A percentile compares a stretch with the other conserved stretches of the same genome.
Evolutionary conservation across 2,888 invertebrate genomes (phyloP).

Genomic region (Leuctra nigra): DNA sequence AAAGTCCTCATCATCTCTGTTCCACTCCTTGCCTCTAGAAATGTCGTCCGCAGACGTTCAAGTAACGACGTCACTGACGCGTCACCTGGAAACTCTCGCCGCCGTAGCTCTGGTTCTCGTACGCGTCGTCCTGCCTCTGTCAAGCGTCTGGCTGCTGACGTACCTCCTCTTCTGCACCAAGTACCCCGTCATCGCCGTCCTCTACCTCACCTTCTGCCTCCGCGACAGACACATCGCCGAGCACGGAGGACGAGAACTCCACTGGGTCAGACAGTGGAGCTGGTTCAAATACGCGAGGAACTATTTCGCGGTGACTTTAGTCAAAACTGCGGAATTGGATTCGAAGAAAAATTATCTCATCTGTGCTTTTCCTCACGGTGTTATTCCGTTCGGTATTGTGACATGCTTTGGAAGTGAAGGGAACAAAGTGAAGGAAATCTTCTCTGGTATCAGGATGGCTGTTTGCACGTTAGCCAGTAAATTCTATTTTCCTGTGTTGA

Average conservation of each 20-base stretch:
- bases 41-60: too few relatives aligned
- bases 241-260: constrained; percentile 46
- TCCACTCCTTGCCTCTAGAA: too few relatives aligned
- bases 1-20: too few relatives aligned
- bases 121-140: constrained; percentile 53
- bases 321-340: constrained; percentile 75
- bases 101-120: constrained; percentile 63
- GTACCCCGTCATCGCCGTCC: constrained; percentile 40
- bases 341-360: constrained; percentile 76
- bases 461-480: constrained; percentile 65
- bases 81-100: constrained; percentile 77
- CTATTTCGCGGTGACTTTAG: constrained; percentile 79
- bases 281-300: constrained; percentile 69
- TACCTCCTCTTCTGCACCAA: constrained; percentile 44
- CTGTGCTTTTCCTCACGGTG: constrained; percentile 87
- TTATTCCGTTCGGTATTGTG: constrained; percentile 73
- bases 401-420: constrained; percentile 70
- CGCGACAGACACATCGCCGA: constrained; percentile 56
- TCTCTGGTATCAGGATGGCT: constrained; percentile 55
- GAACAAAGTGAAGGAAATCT: constrained; percentile 40
- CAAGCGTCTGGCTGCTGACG: constrained; percentile 46
- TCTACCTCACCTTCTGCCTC: constrained; percentile 60
- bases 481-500: constrained; percentile 62
- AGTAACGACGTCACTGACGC: too few relatives aligned
- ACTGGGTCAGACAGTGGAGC: constrained; percentile 51